These are phyloP conservation scores for Anableps anableps DNA, from an alignment of 2,797 vertebrate species.

Conservation along the genomic window DNA sequence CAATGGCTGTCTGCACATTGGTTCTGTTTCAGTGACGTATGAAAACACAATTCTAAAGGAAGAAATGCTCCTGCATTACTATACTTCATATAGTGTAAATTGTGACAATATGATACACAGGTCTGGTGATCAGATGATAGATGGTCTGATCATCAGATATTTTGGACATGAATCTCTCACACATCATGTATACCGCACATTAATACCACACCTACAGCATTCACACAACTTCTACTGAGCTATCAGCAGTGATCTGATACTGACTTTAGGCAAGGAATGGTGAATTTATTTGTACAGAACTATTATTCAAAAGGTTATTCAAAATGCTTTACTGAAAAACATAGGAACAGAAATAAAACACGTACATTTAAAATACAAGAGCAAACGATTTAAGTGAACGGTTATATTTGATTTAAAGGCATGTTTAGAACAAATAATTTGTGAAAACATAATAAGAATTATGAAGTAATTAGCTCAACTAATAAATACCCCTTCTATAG, in stretches of 20 bases:
- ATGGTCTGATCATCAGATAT: background rate
- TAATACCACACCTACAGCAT: background rate
- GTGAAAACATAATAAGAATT: background rate
- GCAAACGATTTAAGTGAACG: background rate
- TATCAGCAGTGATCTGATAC: too few relatives aligned
- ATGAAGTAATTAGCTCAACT: background rate
- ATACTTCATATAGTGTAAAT: background rate
- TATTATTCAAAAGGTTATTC: background rate
- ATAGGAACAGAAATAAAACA: background rate
- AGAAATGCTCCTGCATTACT: background rate
- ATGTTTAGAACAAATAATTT: too few relatives aligned
- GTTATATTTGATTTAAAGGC: background rate
- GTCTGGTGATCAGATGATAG: background rate
- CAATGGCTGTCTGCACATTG: too few relatives aligned
- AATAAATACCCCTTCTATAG: background rate
- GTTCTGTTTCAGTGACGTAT: background rate
- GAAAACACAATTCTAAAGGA: background rate
- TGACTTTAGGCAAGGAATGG: background rate
- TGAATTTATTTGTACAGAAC: background rate
- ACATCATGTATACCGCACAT: background rate
- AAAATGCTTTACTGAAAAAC: background rate
- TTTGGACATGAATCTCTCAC: background rate
- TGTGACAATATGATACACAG: background rate
- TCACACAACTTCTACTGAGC: background rate
- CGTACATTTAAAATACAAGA: background rate